A percentile compares a stretch with the other conserved stretches of the same genome.
Conservation (phyloP, 2,113 vertebrate genomes). For the Hemiprocne comata region DNA sequence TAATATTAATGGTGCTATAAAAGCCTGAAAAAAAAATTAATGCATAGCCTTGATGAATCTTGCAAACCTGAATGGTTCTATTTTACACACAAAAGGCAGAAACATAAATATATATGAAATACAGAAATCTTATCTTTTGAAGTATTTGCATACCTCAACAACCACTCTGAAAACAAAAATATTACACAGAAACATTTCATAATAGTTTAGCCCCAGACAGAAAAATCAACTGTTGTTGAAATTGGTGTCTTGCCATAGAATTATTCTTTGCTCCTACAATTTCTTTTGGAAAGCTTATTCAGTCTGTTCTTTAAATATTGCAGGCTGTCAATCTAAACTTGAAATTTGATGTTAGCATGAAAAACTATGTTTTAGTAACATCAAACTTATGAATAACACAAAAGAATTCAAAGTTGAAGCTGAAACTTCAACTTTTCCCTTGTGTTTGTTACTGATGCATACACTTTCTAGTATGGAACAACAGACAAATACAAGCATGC, state of each 20-base stretch:
- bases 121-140: too few relatives aligned
- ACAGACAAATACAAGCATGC: neutral
- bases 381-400: constrained; percentile 51
- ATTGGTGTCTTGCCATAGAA: constrained; percentile 64
- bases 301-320: constrained; percentile 59
- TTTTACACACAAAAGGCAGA: constrained; percentile 17
- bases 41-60: constrained; percentile 17
- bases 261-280: constrained; percentile 64
- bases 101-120: too few relatives aligned
- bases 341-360: constrained; percentile 52
- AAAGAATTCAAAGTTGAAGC: constrained; percentile 31
- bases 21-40: constrained; percentile 62
- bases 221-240: constrained; percentile 63
- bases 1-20: constrained; percentile 69
- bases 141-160: constrained; percentile 58
- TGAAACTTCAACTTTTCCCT: constrained; percentile 42
- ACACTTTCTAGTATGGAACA: neutral
- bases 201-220: constrained; percentile 52
- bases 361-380: constrained; percentile 34
- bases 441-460: neutral
- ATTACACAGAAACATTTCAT: constrained; percentile 53
- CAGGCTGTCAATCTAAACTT: constrained; percentile 60
- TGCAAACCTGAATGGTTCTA: constrained; percentile 46
- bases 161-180: constrained; percentile 55
- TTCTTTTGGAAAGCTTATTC: constrained; percentile 67